phyloP scores from a whole-genome alignment of 2,888 invertebrate genomes.

The Pristionchus mayeri region DNA sequence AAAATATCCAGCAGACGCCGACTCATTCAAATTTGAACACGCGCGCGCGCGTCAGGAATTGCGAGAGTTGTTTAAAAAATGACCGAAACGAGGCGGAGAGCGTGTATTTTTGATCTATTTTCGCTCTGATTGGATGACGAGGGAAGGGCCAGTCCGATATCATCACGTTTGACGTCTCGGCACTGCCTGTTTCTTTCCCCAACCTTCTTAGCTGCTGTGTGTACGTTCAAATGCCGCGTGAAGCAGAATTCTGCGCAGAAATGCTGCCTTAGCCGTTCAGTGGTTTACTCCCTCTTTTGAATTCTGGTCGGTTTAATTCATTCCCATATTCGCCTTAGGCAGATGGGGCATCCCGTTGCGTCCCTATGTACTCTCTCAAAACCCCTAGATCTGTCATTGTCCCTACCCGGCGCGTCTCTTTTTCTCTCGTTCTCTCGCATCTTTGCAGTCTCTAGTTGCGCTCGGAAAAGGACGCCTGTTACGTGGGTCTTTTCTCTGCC shows the following conservation, averaged over 20 bases:
- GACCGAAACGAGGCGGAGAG: background rate
- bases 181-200: too few relatives aligned
- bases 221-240: background rate
- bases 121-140: background rate
- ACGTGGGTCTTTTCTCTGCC: background rate
- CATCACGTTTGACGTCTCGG: background rate
- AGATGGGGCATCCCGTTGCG: background rate
- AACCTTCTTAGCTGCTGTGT: background rate
- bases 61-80: background rate
- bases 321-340: background rate
- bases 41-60: conserved; percentile 22
- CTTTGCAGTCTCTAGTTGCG: background rate
- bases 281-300: too few relatives aligned
- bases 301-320: too few relatives aligned
- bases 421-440: background rate
- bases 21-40: background rate
- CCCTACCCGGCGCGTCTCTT: background rate
- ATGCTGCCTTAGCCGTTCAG: too few relatives aligned
- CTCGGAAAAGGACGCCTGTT: conserved; percentile 14
- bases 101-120: conserved; percentile 45
- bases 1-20: background rate
- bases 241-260: too few relatives aligned
- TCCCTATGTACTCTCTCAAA: background rate
- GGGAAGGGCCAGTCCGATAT: background rate
- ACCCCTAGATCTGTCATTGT: background rate